A percentile compares a stretch with the other conserved stretches of the same genome.
Conservation (phyloP, 2,113 vertebrate genomes). For the Oryzias curvinotus region DNA sequence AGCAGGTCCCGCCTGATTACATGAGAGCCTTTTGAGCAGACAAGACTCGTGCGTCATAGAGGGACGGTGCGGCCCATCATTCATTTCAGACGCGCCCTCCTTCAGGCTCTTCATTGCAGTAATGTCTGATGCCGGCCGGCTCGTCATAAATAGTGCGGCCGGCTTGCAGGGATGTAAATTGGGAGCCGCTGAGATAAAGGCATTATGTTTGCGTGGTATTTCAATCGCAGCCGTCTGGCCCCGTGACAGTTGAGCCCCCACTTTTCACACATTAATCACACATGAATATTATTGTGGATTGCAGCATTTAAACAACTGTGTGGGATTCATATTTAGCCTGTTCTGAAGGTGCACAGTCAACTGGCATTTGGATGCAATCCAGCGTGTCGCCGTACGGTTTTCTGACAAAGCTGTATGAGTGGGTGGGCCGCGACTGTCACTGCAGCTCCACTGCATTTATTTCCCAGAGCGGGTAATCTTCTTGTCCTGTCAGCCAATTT, state of each 20-base stretch:
- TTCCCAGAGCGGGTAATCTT: conserved; percentile 37
- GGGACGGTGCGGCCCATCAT: conserved; percentile 41
- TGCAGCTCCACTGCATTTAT: conserved; percentile 43
- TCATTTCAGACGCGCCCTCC: conserved; percentile 30
- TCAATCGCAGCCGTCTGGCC: conserved; percentile 41
- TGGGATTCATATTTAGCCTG: conserved; percentile 29
- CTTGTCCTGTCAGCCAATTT: conserved; percentile 61
- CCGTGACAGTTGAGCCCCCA: conserved; percentile 23
- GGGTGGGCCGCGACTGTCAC: conserved; percentile 60
- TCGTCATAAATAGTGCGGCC: conserved; percentile 17
- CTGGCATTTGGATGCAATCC: conserved; percentile 51
- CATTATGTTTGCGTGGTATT: conserved; percentile 14
- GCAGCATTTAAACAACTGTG: background rate
- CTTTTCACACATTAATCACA: conserved; percentile 20
- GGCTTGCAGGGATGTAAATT: conserved; percentile 25
- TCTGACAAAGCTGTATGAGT: conserved; percentile 44
- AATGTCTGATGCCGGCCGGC: conserved; percentile 31
- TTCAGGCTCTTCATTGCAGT: conserved; percentile 25
- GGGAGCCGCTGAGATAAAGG: conserved; percentile 6
- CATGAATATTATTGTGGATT: conserved; percentile 3
- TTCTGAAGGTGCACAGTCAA: conserved; percentile 39
- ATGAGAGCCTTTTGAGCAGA: conserved; percentile 20
- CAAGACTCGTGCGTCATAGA: conserved; percentile 43
- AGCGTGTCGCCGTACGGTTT: conserved; percentile 36
- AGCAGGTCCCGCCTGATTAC: conserved; percentile 25